Evolutionary conservation across 2,888 invertebrate genomes (phyloP), one percentile per base, ranked within the genome.

Genomic region (Autographa gamma): DNA sequence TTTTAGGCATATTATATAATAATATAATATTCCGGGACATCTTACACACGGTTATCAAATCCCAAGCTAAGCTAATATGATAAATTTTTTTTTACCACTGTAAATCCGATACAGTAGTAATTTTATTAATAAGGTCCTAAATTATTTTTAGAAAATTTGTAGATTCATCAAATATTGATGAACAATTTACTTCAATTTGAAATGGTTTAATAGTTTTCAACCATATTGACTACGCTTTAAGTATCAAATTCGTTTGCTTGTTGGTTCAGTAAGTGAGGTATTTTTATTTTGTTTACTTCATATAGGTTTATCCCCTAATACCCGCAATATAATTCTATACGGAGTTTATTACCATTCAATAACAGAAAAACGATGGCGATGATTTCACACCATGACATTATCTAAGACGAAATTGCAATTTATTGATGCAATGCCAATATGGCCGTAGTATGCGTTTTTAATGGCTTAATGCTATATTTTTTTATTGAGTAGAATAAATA

Each of bases 321-420:
- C 41, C 43, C 16, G 16, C 48, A 48, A n/a, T 3, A 48, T 48
- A 48, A 48, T 48, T 48, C n/a, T 48, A 48, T n/a, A 7, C n/a
- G 4, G n/a, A 48, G 48, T 48, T 48, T 48, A 48, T 48, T 48
- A n/a, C 48, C 48, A n/a, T 16, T n/a, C 7, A 48, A 48, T 48
- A n/a, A 48, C n/a, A 48, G 48, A 48, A n/a, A 48, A 48, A 48
- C 48, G 48, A 48, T 48, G 43, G 43, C 16, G 43, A 43, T 43
- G 43, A 43, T 43, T 16, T 5, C 4, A 16, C 14, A 16, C 14
- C 5, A 5, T 14, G 43, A 16, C 11, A 14, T 16, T 43, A 43
- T 43, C 14, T 43, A 43, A 0, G 43, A 41, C 11, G 16, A 0
- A 16, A 43, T 16, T 16, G 43, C 38, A 41, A 41, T 41, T 41